These are phyloP conservation scores for Onychorhynchus coronatus DNA, from an alignment of 2,113 vertebrate genomes.

Conservation along the genomic window DNA sequence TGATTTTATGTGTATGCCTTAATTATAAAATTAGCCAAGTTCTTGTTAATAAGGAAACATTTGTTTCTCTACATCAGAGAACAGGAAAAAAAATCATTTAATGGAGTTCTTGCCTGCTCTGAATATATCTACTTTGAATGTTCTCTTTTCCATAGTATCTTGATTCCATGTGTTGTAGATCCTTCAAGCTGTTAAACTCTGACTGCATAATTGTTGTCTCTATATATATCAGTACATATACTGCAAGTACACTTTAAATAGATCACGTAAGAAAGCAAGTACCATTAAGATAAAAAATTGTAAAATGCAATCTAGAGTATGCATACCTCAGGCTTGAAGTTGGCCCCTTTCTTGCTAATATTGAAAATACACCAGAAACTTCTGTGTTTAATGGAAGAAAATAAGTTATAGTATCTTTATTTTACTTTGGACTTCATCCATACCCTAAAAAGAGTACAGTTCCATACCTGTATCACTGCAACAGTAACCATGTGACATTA, in stretches of 20 bases:
- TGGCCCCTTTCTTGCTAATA: neutral
- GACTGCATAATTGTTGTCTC: neutral
- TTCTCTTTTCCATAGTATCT: neutral
- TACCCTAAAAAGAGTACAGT: neutral
- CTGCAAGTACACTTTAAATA: neutral
- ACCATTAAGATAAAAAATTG: neutral
- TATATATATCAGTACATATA: neutral
- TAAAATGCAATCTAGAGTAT: neutral
- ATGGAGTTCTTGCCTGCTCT: neutral
- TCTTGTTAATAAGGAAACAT: neutral
- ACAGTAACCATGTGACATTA: neutral
- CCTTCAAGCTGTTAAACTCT: neutral
- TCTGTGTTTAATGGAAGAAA: neutral
- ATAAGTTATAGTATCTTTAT: neutral
- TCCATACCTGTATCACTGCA: neutral
- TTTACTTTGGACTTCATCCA: neutral
- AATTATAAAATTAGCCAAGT: neutral
- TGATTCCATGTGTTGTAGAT: neutral
- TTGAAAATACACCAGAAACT: neutral
- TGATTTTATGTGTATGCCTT: neutral
- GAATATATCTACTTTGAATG: neutral
- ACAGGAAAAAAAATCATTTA: neutral
- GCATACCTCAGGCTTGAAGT: neutral
- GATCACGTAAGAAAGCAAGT: neutral
- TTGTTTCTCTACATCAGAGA: neutral